A percentile compares a stretch with the other conserved stretches of the same genome.
These are phyloP conservation scores for Drosophila eugracilis DNA, from an alignment of 1,140 invertebrate species.

Conservation along the genomic window DNA sequence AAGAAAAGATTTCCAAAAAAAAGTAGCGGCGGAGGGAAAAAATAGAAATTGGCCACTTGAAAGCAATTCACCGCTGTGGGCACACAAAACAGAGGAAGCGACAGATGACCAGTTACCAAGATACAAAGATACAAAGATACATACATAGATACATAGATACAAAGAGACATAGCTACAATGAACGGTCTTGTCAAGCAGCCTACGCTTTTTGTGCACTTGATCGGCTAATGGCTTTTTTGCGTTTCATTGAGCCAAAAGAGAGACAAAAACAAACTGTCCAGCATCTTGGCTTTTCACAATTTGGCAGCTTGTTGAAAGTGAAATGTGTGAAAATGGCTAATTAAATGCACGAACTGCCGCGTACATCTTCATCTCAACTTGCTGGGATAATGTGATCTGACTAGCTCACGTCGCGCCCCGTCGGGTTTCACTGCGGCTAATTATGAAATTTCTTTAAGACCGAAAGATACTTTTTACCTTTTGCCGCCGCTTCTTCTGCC, in stretches of 20 bases:
- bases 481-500: constrained; percentile 27
- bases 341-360: constrained; percentile 68
- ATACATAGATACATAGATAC: constrained; percentile 6
- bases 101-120: constrained; percentile 35
- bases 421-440: constrained; percentile 55
- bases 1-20: constrained; percentile 25
- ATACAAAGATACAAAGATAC: constrained; percentile 42
- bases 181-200: constrained; percentile 66
- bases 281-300: constrained; percentile 62
- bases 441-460: constrained; percentile 60
- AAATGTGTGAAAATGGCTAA: constrained; percentile 82
- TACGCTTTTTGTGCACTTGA: constrained; percentile 66
- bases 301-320: constrained; percentile 82
- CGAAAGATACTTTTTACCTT: constrained; percentile 34
- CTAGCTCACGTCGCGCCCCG: constrained; percentile 28
- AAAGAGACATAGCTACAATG: constrained; percentile 5
- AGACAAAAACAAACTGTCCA: constrained; percentile 1
- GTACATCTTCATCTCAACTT: neutral
- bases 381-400: constrained; percentile 50
- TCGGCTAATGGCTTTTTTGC: constrained; percentile 80
- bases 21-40: constrained; percentile 12
- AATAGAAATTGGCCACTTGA: constrained; percentile 75
- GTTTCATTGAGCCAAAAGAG: constrained; percentile 60
- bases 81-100: constrained; percentile 42
- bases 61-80: constrained; percentile 58